Base-by-base conservation (phyloP, 2,888 invertebrate genomes). In the Campopleginae sp. region DNA sequence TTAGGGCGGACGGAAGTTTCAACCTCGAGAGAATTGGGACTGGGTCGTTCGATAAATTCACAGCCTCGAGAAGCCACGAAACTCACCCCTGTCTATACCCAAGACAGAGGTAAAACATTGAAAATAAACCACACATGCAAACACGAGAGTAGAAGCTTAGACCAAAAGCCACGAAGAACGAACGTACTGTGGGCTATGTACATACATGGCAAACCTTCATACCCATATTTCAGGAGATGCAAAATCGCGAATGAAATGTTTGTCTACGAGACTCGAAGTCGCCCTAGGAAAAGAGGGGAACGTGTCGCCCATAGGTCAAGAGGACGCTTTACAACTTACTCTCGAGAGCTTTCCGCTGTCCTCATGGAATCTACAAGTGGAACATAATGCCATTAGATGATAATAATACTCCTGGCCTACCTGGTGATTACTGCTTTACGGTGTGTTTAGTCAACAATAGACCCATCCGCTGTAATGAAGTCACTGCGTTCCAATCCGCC, bases 321-420 rank as follows among this genome's bases (percentile, higher is more conserved):
- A 86, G 84, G 85, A 81, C 88, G 89, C 88, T 91, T 91, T 90
- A 90, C 89, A 90, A 88, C 88, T 88, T 89, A 89, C 89, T 89
- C 89, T 89, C 87, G 89, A 90, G 89, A 87, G 89, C 88, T 82
- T 74, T 66, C 3, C 3, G 31, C 42, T 77, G 44, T 71, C 72
- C 71, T 31, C n/a, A n/a, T 71, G 78, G 65, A 80, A 76, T 48
- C 58, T 58, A 80, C 63, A 27, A 48, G 58, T 65, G 33, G 42
- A 6, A n/a, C 74, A 58, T 44, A 58, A 51, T 44, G 58, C 42
- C 58, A 58, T 42, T 44, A 19, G 68, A 44, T 4, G 58, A 61
- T 65, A 58, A 46, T 58, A 44, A 44, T 61, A 17, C 42, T 31
- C 44, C n/a, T 42, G 85, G 71, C 80, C 71, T 58, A 61, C 54